These are phyloP conservation scores for Triplophysa siluroides DNA, from an alignment of 2,113 vertebrate species.

Conservation along the genomic window DNA sequence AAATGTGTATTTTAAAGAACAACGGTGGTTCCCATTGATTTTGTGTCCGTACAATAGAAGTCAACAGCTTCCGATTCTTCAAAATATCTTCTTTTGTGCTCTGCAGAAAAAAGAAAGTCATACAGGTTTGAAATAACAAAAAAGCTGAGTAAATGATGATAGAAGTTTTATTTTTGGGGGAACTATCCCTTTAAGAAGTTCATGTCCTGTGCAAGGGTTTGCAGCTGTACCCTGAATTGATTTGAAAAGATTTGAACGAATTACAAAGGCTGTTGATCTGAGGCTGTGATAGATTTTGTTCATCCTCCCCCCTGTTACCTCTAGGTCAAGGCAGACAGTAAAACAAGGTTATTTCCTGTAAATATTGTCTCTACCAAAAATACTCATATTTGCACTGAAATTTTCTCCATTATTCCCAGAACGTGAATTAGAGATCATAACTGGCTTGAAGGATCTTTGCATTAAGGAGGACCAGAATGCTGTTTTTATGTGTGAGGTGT, in stretches of 20 bases:
- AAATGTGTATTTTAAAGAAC: too few relatives aligned
- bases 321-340: not conserved
- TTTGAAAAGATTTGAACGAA: not conserved
- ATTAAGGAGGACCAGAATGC: slow-evolving; percentile 86
- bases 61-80: too few relatives aligned
- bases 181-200: too few relatives aligned
- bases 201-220: not conserved
- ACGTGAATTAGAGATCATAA: slow-evolving; percentile 76
- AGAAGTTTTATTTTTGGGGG: too few relatives aligned
- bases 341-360: too few relatives aligned
- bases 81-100: too few relatives aligned
- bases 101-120: too few relatives aligned
- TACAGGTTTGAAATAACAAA: too few relatives aligned
- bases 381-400: not conserved
- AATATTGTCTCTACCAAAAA: not conserved
- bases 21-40: too few relatives aligned
- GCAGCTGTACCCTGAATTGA: not conserved
- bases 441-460: slow-evolving; percentile 75
- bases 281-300: not conserved
- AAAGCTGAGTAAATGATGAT: too few relatives aligned
- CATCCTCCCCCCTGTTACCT: not conserved
- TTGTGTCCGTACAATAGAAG: too few relatives aligned
- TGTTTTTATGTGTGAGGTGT: slow-evolving; percentile 86
- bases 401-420: slow-evolving; percentile 67
- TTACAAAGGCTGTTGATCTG: not conserved